Base-by-base conservation (phyloP, 2,888 invertebrate species). In the Ophraella communa region DNA sequence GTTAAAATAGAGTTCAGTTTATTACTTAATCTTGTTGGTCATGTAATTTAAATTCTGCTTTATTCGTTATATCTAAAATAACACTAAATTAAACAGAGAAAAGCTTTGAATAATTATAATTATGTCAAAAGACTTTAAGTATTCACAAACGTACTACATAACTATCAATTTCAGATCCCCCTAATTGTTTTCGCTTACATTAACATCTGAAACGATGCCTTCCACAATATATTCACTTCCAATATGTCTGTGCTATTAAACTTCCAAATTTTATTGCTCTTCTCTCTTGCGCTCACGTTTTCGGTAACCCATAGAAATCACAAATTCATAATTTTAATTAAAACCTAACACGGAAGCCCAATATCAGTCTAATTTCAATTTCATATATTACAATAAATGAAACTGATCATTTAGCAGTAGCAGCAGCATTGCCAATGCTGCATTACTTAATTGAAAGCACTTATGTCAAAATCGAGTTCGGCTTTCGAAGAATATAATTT, bases 371-470 rank as follows among this genome's bases (percentile, higher is more conserved):
- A 52, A 60, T 60, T 60, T 60, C 60, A 44, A 60, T 60, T 52
- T 52, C 52, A 44, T 60, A 60, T 52, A 60, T 60, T 53, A 60
- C 52, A 44, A 42, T 44, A 44, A 60, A 60, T 60, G 53, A 53
- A 53, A 44, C 52, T 44, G 60, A 60, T 60, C 60, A 53, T 59
- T 51, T 49, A 30, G 11, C 11, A 1, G 30, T 30, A 30, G 23
- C 18, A 51, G 42, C 17, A 7, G 20, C 47, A 14, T 33, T 58
- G 47, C 56, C 35, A 51, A 56, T 51, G 24, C 51, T 62, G 56
- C 66, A 66, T 66, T 66, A 62, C 54, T 59, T 62, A 66, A 66
- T 66, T 66, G 62, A 59, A 57, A 51, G 51, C 49, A 52, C 53
- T 62, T 39, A 35, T 49, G 62, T 65, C 62, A 59, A 51, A 55